Base-by-base conservation (phyloP, 2,113 vertebrate genomes). In the Alligator sinensis region DNA sequence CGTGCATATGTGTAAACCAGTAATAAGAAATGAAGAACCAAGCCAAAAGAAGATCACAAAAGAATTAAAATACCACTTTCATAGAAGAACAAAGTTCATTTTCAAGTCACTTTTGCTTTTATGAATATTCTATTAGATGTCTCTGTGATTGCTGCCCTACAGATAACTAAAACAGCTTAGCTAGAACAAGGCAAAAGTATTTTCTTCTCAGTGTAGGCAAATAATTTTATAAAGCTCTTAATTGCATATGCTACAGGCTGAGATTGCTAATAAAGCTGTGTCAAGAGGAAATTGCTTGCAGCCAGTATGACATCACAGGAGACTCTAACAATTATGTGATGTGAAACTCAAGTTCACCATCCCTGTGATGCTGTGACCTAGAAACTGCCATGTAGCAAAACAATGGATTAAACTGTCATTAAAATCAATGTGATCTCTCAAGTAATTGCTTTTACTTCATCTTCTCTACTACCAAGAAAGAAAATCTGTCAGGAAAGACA, bases 391-490 rank as follows among this genome's bases (percentile, higher is more conserved):
- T 54, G 28, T 28, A 87, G 64, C 59, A 61, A 19, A 66, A 77
- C 59, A 12, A 34, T 3, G 11, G 34, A 77, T 83, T 80, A 93
- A 80, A 77, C n/a, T 72, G 82, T 68, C 19, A 84, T 89, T 83
- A 78, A 89, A 84, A 22, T 66, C 16, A 63, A 34, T 61, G 60
- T 75, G 60, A 82, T 74, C 74, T 91, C 19, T 54, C 87, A 84
- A 91, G n/a, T 72, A 91, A 82, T 79, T 85, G 74, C 30, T 84
- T 85, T 92, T 77, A 77, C 72, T 58, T 58, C 38, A 80, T 77
- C 64, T 80, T 60, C 47, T 24, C 86, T 74, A 89, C 70, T 30
- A 59, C 14, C 24, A 80, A 61, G 27, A 70, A 16, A 82, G 55
- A 81, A 80, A 84, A 62, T 55, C 58, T 76, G 64, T 80, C 5